Base-by-base conservation (phyloP, 2,888 invertebrate genomes). In the Diogma glabrata region DNA sequence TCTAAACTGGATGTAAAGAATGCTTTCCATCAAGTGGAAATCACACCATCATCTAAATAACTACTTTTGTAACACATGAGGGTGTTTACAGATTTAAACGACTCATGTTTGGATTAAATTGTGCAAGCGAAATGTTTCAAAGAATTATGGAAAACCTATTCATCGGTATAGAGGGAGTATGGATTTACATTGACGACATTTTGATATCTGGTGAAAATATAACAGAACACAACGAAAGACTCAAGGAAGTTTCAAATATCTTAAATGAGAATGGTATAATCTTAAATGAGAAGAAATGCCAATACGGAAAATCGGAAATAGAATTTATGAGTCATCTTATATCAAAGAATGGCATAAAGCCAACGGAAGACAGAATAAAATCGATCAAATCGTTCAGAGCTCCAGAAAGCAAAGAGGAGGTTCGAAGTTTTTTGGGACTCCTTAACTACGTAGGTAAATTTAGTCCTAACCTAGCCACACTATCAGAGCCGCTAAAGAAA, bases 101-200 rank as follows among this genome's bases (percentile, higher is more conserved):
- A 5, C 26, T 65, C 3, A 61, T 63, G 62, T 65, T 65, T 49
- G 62, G 63, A 0, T 58, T 65, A 1, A 59, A 60, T 20, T 63
- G 60, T 60, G 3, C 2, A 6, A 33, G 33, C 12, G 33, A 33
- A 12, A 33, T 33, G 16, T 33, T 33, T 24, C 61, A 61, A 55
- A 38, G 57, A 45, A 54, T 57, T 9, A 55, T 62, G 30, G 56
- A 62, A 54, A 56, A 56, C 40, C 59, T 57, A 0, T 49, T 63
- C n/a, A n/a, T n/a, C n/a, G n/a, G n/a, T n/a, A n/a, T n/a, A n/a
- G n/a, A n/a, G n/a, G n/a, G n/a, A n/a, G n/a, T n/a, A n/a, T n/a
- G n/a, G n/a, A n/a, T n/a, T n/a, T n/a, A n/a, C n/a, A n/a, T n/a
- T n/a, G n/a, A n/a, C n/a, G n/a, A n/a, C n/a, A n/a, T n/a, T n/a